A percentile compares a stretch with the other conserved stretches of the same genome.
These are phyloP conservation scores for Mixornis gularis DNA, from an alignment of 2,113 vertebrate species.

Conservation along the genomic window DNA sequence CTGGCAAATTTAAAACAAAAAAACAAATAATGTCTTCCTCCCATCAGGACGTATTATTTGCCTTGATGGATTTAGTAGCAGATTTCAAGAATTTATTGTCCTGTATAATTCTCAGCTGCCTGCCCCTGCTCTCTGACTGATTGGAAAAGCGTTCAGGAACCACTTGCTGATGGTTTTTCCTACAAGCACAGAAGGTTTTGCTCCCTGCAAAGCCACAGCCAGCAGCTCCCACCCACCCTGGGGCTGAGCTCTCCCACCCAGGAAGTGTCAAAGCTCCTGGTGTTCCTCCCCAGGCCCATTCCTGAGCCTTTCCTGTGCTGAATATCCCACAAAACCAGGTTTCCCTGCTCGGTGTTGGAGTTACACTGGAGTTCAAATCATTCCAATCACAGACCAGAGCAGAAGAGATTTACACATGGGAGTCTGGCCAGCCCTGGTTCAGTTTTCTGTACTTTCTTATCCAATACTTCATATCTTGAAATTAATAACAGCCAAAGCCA, in stretches of 20 bases:
- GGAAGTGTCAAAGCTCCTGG: background rate
- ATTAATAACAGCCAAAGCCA: background rate
- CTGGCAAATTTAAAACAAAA: constrained; percentile 37
- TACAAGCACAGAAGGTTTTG: background rate
- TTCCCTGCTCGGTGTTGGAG: background rate
- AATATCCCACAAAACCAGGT: accelerated
- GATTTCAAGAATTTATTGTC: constrained; percentile 19
- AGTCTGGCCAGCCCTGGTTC: background rate
- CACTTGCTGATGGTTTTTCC: background rate
- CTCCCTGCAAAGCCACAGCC: background rate
- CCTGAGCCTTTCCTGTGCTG: background rate
- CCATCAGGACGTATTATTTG: constrained; percentile 18
- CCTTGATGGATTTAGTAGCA: constrained; percentile 55
- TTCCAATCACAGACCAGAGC: background rate
- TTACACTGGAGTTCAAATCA: background rate
- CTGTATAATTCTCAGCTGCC: background rate
- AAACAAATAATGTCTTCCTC: constrained; percentile 21
- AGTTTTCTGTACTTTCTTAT: accelerated
- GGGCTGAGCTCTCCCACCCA: background rate
- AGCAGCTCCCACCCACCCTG: accelerated
- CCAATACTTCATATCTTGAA: background rate
- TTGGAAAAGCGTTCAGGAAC: background rate
- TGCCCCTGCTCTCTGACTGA: background rate
- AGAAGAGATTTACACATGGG: background rate
- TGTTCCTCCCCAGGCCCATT: background rate